Evolutionary conservation across 2,113 vertebrate species (phyloP).

Genomic region (Apteryx owenii): DNA sequence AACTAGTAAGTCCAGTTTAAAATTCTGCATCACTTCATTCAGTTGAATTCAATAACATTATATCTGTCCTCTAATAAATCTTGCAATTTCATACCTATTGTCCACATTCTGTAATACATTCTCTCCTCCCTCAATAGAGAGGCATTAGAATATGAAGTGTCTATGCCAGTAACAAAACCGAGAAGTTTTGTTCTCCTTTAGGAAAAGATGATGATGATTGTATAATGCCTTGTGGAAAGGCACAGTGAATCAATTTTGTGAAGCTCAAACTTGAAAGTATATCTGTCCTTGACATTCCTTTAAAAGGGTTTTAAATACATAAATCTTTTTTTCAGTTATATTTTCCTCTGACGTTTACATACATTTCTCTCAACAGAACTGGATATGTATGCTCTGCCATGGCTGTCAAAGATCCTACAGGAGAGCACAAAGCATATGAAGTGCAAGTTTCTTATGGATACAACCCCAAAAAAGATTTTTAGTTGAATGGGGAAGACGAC

Average conservation of each 20-base stretch:
- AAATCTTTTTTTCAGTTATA: not conserved
- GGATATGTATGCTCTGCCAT: not conserved
- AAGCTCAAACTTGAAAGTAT: not conserved
- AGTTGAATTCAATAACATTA: not conserved
- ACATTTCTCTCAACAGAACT: too few relatives aligned
- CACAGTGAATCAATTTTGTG: too few relatives aligned
- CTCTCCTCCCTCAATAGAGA: not conserved
- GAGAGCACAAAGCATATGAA: not conserved
- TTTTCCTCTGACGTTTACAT: not conserved
- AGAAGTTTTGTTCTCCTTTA: too few relatives aligned
- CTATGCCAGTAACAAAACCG: too few relatives aligned
- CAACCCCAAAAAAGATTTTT: not conserved
- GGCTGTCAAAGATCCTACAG: not conserved
- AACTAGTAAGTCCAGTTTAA: not conserved
- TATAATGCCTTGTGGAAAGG: too few relatives aligned
- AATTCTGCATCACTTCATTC: not conserved
- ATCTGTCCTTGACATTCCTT: not conserved
- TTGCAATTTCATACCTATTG: not conserved
- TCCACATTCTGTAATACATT: not conserved
- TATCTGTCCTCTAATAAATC: not conserved
- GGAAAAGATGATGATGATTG: too few relatives aligned
- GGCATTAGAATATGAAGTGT: too few relatives aligned
- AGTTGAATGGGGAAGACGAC: not conserved
- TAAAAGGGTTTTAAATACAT: not conserved
- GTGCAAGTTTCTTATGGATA: not conserved